These are phyloP conservation scores for Reticulitermes lucifugus DNA, from an alignment of 2,888 invertebrate genomes.

Conservation along the genomic window DNA sequence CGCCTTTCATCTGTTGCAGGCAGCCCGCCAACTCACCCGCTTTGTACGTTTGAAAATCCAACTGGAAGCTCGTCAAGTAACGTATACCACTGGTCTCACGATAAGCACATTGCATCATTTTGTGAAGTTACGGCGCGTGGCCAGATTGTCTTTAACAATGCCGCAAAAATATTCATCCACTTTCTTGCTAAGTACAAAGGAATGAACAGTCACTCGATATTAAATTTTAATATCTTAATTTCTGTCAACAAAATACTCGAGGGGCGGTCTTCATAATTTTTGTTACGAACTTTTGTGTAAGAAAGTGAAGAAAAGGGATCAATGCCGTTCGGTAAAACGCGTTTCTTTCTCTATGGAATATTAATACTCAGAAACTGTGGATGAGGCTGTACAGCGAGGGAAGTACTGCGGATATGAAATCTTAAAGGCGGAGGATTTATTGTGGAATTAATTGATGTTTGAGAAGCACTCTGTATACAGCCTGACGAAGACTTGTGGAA, in stretches of 20 bases:
- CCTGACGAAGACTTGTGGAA: too few species aligned
- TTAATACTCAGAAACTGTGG: background rate
- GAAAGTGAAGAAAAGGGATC: background rate
- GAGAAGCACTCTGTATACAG: background rate
- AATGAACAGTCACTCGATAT: background rate
- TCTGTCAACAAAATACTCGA: background rate
- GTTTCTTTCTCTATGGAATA: background rate
- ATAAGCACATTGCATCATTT: background rate
- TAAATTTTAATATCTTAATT: background rate
- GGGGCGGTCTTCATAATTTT: background rate
- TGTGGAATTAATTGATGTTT: background rate
- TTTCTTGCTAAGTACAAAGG: background rate
- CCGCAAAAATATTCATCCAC: background rate
- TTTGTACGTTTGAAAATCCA: background rate
- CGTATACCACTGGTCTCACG: background rate
- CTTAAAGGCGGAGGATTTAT: background rate
- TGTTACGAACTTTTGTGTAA: background rate
- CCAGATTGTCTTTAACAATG: background rate
- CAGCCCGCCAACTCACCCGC: background rate
- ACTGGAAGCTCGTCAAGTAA: background rate
- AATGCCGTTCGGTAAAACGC: background rate
- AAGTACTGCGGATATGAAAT: background rate
- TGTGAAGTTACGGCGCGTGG: background rate
- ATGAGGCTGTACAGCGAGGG: background rate
- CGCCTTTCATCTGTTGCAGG: background rate